Conservation (phyloP, 2,113 vertebrate genomes). For the Oenanthe oenanthe region DNA sequence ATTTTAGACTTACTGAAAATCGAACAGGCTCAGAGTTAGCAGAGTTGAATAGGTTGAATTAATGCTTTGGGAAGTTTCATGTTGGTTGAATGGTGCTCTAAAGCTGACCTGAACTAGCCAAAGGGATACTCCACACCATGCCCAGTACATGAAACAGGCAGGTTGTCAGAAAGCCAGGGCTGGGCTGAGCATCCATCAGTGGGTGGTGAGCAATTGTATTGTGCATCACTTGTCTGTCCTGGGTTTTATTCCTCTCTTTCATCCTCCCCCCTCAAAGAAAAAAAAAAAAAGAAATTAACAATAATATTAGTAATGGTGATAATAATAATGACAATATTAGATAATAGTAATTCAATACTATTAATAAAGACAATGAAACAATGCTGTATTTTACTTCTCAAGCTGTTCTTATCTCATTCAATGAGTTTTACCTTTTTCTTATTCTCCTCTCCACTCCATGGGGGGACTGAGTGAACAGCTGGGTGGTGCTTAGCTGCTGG, state of each 20-base stretch:
- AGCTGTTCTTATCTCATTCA: too few species aligned
- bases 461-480: neutral
- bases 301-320: too few species aligned
- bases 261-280: neutral
- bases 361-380: neutral
- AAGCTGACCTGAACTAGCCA: neutral
- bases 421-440: neutral
- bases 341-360: neutral
- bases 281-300: neutral
- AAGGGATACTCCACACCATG: neutral
- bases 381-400: neutral
- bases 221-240: neutral
- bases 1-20: neutral
- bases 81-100: neutral
- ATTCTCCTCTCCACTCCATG: neutral
- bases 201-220: rapidly evolving
- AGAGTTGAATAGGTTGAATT: neutral
- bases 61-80: neutral
- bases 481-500: neutral
- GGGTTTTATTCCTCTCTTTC: neutral
- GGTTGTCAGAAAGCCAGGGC: neutral
- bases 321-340: neutral
- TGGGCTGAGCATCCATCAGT: rapidly evolving
- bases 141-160: neutral
- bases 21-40: neutral